These are phyloP conservation scores for Carcina quercana DNA, from an alignment of 2,888 invertebrate species.

Conservation along the genomic window DNA sequence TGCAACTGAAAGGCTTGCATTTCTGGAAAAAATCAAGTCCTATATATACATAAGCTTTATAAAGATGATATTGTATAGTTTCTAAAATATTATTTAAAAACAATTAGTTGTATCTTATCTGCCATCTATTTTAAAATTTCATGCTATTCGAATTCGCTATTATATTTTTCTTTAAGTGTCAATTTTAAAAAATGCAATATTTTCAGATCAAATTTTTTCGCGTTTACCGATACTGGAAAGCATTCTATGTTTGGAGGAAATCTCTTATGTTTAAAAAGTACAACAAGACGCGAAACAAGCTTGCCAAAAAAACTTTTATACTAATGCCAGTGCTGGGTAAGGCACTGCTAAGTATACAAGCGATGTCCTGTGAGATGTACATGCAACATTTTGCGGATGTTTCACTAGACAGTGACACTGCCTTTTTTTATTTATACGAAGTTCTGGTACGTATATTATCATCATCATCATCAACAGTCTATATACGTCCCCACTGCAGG, in stretches of 20 bases:
- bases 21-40: too few relatives aligned
- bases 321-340: conserved; percentile 81
- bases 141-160: too few relatives aligned
- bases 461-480: too few relatives aligned
- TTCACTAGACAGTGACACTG: conserved; percentile 56
- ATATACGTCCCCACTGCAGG: too few relatives aligned
- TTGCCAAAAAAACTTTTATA: conserved; percentile 82
- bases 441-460: too few relatives aligned
- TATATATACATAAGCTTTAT: too few relatives aligned
- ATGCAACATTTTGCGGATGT: conserved; percentile 77
- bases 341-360: conserved; percentile 81
- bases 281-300: conserved; percentile 66
- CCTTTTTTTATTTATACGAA: conserved; percentile 82
- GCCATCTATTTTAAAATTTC: too few relatives aligned
- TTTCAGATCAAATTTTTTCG: conserved; percentile 79
- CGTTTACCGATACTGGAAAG: conserved; percentile 83
- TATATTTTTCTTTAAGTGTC: not conserved
- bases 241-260: conserved; percentile 87
- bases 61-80: too few relatives aligned
- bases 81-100: too few relatives aligned
- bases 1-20: too few relatives aligned
- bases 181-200: too few relatives aligned
- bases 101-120: too few relatives aligned
- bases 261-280: conserved; percentile 82
- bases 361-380: conserved; percentile 78